Base-by-base conservation (phyloP, 1,140 invertebrate genomes). In the Polypedilum pembai region DNA sequence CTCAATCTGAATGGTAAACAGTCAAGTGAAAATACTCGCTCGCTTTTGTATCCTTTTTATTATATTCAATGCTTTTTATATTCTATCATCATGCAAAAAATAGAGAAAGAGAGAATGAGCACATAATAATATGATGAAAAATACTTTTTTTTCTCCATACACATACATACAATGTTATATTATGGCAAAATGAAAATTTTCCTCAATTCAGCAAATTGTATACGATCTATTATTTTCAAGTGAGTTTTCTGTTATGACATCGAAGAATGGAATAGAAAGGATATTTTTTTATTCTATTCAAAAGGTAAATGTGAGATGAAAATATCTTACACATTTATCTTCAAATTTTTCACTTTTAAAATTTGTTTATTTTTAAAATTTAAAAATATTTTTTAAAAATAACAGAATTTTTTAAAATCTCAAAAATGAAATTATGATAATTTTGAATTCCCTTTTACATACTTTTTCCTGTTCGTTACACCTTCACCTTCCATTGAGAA, bases 31-130 rank as follows among this genome's bases (percentile, higher is more conserved):
- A 69, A 20, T 69, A 69, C 18, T 69, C 65, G 18, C 17, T 69
- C 65, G 65, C 65, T 69, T 69, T 69, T 69, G 65, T 69, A 69
- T 69, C 45, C 45, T 56, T 18, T 69, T 18, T 21, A 69, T 18
- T 18, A 18, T 69, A 69, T 20, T 69, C 17, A 33, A 33, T 3
- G 24, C 24, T 33, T 33, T 33, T 33, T 33, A 33, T 33, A 33
- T 33, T 33, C 24, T 33, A 5, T 33, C 24, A 33, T 33, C 24
- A 33, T 56, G 45, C 45, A 56, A 56, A 56, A 56, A 56, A 41
- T 7, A 41, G 40, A 41, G 10, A 45, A 45, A 45, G 8, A 56
- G 45, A 56, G n/a, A 12, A 8, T n/a, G 45, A 56, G 45, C n/a
- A 12, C n/a, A 56, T 56, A 56, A 56, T 56, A 56, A 56, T 56